These are phyloP conservation scores for Aphelenchoides besseyi DNA, from an alignment of 1,140 invertebrate genomes.

Conservation along the genomic window DNA sequence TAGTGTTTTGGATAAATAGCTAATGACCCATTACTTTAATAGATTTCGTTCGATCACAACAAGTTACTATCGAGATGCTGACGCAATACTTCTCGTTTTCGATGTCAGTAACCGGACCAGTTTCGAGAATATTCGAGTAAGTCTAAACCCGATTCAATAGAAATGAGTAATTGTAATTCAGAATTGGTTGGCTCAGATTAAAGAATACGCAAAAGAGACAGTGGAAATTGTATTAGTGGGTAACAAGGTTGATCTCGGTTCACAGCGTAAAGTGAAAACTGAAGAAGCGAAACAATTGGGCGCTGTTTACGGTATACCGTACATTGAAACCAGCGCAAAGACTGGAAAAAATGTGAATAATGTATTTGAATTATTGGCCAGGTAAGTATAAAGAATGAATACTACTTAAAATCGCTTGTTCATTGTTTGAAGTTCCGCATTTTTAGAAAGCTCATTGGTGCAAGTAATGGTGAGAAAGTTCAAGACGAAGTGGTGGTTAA, in stretches of 20 bases:
- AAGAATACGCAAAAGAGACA: constrained; percentile 58
- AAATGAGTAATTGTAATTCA: constrained; percentile 38
- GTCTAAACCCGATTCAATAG: neutral
- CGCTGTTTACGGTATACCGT: constrained; percentile 52
- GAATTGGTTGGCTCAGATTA: constrained; percentile 60
- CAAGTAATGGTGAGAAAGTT: neutral
- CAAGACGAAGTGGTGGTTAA: constrained; percentile 13
- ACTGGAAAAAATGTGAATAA: constrained; percentile 59
- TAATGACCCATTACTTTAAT: neutral
- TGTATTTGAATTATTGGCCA: constrained; percentile 53
- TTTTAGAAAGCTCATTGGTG: constrained; percentile 12
- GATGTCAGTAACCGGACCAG: constrained; percentile 94
- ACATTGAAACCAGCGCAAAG: constrained; percentile 61
- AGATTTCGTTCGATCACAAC: constrained; percentile 93
- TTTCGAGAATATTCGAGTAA: constrained; percentile 71
- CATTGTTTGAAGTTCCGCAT: neutral
- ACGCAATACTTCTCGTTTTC: constrained; percentile 92
- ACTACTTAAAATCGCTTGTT: too few relatives aligned
- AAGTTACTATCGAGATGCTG: constrained; percentile 93
- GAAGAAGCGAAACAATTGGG: constrained; percentile 59
- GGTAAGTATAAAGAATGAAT: constrained; percentile 3
- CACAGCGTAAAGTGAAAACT: constrained; percentile 50
- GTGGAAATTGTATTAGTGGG: constrained; percentile 59
- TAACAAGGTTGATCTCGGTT: constrained; percentile 56
- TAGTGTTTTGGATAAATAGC: neutral